These are phyloP conservation scores for Deladenus siricidicola DNA, from an alignment of 2,888 invertebrate species.

Conservation along the genomic window DNA sequence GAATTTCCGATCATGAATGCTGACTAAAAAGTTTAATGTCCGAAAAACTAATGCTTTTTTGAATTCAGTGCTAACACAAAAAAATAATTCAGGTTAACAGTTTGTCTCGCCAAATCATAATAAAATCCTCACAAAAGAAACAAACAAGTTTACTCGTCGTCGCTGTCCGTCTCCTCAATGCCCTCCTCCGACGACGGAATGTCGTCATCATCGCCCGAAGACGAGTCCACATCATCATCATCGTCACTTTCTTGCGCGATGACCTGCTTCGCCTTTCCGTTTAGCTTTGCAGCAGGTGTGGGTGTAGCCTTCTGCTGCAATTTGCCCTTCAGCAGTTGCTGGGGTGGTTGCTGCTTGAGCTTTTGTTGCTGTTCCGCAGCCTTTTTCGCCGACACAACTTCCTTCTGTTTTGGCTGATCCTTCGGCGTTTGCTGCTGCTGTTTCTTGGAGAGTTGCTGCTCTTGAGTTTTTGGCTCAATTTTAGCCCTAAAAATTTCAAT, in stretches of 20 bases:
- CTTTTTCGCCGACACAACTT: not conserved
- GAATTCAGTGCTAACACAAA: too few species aligned
- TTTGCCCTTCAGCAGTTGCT: not conserved
- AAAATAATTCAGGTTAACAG: too few species aligned
- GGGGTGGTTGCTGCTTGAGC: not conserved
- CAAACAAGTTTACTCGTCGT: too few species aligned
- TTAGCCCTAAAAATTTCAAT: too few species aligned
- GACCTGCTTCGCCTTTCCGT: not conserved
- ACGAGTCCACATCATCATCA: not conserved
- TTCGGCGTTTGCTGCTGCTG: not conserved
- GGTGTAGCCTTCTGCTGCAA: not conserved
- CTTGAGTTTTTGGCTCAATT: too few species aligned
- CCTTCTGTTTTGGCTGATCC: not conserved
- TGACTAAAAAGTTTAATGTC: too few species aligned
- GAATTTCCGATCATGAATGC: too few species aligned
- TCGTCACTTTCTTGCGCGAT: not conserved
- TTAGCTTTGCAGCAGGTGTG: not conserved
- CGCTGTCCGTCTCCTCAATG: constrained; percentile 3
- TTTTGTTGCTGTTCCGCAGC: not conserved
- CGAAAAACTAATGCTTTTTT: too few species aligned
- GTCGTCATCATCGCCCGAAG: constrained; percentile 1
- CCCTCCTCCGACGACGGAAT: constrained; percentile 8
- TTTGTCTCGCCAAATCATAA: too few species aligned
- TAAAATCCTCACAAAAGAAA: too few species aligned
- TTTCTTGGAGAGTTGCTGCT: too few species aligned